Base-by-base conservation (phyloP, 2,113 vertebrate species). In the Hypomesus transpacificus region DNA sequence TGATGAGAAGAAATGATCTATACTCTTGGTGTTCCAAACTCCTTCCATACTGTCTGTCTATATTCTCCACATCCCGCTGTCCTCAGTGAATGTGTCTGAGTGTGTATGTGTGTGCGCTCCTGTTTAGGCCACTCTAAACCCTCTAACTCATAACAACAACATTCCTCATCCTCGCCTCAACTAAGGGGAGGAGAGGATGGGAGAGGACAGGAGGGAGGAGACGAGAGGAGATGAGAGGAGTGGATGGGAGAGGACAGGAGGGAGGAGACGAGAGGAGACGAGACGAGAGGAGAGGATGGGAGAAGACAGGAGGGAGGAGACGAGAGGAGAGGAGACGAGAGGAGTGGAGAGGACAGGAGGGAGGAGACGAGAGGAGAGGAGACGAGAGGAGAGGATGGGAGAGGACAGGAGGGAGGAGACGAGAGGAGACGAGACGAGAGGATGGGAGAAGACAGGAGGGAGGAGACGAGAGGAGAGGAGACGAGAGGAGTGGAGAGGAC, bases 91-190 rank as follows among this genome's bases (percentile, higher is more conserved):
- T 54, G 68, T 54, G 70, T 66, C 70, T 67, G 14, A 46, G 56
- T 61, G 50, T 71, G 60, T 76, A 69, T 63, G 73, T 57, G 70
- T 61, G 31, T 74, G 70, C 34, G 79, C 79, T 84, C 82, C 81
- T 78, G 84, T 82, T 78, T 84, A 78, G 84, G 81, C 84, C 79
- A 77, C 80, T 73, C 68, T 78, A 82, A 75, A 73, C 75, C 75
- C 75, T 72, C 61, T 64, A 78, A 86, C 77, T 87, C 86, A 87
- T 80, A 87, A 89, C 81, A 89, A 86, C 86, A 89, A 86, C 85
- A 88, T 88, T 88, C 81, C 83, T 83, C 74, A 74, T 85, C 80
- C 85, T 67, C 22, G 75, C 78, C 73, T 70, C 75, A 73, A 87
- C 85, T 82, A 73, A 78, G 54, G 75, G 77, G 68, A 54, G 14